phyloP scores from a whole-genome alignment of 2,888 invertebrate species.

The Lampropteryx suffumata region DNA sequence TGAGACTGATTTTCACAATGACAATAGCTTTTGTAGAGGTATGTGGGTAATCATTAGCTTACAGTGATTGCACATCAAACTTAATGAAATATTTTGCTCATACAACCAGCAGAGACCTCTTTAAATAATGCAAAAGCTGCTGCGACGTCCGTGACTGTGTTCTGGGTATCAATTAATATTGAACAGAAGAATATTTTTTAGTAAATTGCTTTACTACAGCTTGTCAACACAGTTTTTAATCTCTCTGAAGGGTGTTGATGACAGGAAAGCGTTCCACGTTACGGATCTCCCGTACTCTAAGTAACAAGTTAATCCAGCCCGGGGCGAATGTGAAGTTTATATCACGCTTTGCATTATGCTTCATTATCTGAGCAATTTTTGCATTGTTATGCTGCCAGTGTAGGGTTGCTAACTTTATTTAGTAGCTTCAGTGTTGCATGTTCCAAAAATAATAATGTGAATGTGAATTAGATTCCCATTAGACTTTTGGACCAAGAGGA shows the following conservation, averaged over 20 bases:
- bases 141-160: too few species aligned
- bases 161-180: too few species aligned
- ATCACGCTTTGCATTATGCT: slow-evolving; percentile 77
- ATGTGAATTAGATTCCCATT: too few species aligned
- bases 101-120: too few species aligned
- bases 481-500: too few species aligned
- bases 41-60: too few species aligned
- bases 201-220: slow-evolving; percentile 3
- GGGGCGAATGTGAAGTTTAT: slow-evolving; percentile 72
- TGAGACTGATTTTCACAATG: slow-evolving; percentile 24
- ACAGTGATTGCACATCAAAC: too few species aligned
- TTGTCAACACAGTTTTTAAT: slow-evolving; percentile 20
- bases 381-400: slow-evolving; percentile 60
- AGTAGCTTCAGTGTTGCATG: background rate
- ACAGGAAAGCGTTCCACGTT: slow-evolving; percentile 27
- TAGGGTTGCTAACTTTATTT: slow-evolving; percentile 51
- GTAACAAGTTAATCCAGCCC: slow-evolving; percentile 78
- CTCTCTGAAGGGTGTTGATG: slow-evolving; percentile 35
- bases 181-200: too few species aligned
- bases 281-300: slow-evolving; percentile 39
- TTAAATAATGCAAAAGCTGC: too few species aligned
- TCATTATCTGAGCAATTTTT: slow-evolving; percentile 77
- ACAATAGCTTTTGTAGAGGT: slow-evolving; percentile 1
- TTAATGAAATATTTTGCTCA: too few species aligned
- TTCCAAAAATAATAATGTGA: too few species aligned